Base-by-base conservation (phyloP, 2,888 invertebrate species). In the Stenoptilia bipunctidactyla region DNA sequence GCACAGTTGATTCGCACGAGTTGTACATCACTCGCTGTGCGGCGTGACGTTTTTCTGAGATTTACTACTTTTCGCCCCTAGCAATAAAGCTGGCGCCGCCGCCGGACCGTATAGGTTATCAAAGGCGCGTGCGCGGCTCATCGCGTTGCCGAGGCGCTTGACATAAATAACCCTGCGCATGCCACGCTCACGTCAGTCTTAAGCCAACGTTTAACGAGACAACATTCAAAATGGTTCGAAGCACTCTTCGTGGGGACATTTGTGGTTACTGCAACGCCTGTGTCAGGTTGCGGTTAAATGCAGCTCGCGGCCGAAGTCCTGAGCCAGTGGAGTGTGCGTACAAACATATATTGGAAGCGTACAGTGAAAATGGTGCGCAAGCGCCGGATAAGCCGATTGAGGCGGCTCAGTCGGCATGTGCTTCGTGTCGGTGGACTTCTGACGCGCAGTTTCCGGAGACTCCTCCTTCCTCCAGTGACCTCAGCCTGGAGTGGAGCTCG, bases 221-320 rank as follows among this genome's bases (percentile, higher is more conserved):
- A 40, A 48, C 40, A 46, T 39, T 53, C 55, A 61, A 62, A 51
- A 82, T 80, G 80, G 74, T 77, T 48, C 61, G 61, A 47, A 74
- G 63, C 60, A 53, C 53, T 52, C 53, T 72, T 34, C 66, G 64
- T 39, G 69, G 65, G 48, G 74, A 79, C 41, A 72, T 61, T 45
- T 85, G 85, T 60, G 85, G 85, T 14, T 84, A 83, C 45, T 85
- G 85, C 59, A 66, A 61, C 50, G 72, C 80, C 33, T 85, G 85
- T 52, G 74, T 85, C 37, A 79, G 82, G 12, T 56, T 70, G 45
- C 67, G 84, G 13, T 51, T 84, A 34, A 62, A 68, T 52, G 69
- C 62, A 5, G 82, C 79, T 15, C 66, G 80, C 14, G 85, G 85
- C 2, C 62, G 85, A 27, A 66, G 55, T 42, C 75, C 83, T 1